Percentiles rank a stretch among this genome's conserved stretches.
phyloP scores from a whole-genome alignment of 2,797 vertebrate species.

The Tauraco hartlaubi region DNA sequence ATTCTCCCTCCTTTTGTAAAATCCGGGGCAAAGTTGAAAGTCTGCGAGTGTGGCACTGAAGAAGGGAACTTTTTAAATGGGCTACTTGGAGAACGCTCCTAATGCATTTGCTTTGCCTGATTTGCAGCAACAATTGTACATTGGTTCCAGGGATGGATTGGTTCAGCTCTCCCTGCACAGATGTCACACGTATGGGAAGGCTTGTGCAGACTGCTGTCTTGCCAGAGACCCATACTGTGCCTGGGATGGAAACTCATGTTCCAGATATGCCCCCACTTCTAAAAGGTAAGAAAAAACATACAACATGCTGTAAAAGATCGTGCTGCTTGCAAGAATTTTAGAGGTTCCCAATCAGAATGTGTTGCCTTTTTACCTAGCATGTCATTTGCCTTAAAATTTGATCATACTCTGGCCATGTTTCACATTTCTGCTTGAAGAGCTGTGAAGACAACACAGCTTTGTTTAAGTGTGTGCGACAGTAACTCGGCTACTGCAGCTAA shows the following conservation, averaged over 20 bases:
- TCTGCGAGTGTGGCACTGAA: background rate
- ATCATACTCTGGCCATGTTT: background rate
- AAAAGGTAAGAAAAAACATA: slow-evolving; percentile 85
- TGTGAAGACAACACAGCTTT: slow-evolving; percentile 34
- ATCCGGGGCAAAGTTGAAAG: slow-evolving; percentile 7
- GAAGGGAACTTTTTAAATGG: slow-evolving; percentile 27
- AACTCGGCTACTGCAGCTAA: background rate
- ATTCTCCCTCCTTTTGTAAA: background rate
- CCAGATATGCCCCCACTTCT: slow-evolving; percentile 92
- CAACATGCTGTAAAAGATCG: background rate
- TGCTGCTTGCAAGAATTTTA: slow-evolving; percentile 2
- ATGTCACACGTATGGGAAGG: slow-evolving; percentile 95
- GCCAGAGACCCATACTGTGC: slow-evolving; percentile 98
- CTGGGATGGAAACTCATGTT: slow-evolving; percentile 95
- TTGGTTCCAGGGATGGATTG: slow-evolving; percentile 91
- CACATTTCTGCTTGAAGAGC: background rate
- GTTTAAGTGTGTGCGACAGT: background rate
- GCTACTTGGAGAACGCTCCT: slow-evolving; percentile 35
- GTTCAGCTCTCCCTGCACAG: slow-evolving; percentile 95
- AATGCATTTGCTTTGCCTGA: slow-evolving; percentile 74
- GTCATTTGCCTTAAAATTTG: slow-evolving; percentile 29
- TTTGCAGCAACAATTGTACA: slow-evolving; percentile 95
- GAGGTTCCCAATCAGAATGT: background rate
- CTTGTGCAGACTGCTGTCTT: slow-evolving; percentile 96
- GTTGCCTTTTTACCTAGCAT: slow-evolving; percentile 22